These are phyloP conservation scores for Serripes groenlandicus DNA, from an alignment of 2,888 invertebrate genomes.

Conservation along the genomic window DNA sequence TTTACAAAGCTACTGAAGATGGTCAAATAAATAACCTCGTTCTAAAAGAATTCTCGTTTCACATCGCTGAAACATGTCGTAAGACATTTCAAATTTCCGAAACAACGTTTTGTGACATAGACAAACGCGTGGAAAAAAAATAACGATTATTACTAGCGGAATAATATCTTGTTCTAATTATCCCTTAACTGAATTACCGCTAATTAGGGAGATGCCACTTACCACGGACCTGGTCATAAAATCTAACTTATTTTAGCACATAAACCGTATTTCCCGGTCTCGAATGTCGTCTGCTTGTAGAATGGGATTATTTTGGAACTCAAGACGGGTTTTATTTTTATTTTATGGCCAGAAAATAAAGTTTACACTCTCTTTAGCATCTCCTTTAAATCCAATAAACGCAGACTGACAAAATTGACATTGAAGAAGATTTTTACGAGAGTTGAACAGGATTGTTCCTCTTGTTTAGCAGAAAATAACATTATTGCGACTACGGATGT, in stretches of 20 bases:
- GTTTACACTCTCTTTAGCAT: constrained; percentile 57
- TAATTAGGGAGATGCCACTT: constrained; percentile 46
- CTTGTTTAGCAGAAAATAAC: too few species aligned
- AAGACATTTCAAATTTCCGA: neutral
- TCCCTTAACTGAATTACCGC: constrained; percentile 47
- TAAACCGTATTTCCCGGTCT: constrained; percentile 45
- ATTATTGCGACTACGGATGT: too few species aligned
- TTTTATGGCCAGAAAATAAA: constrained; percentile 63
- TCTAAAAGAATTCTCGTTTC: too few species aligned
- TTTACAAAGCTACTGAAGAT: too few species aligned
- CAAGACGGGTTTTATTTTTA: constrained; percentile 62
- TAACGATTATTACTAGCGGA: constrained; percentile 5
- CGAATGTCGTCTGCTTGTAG: constrained; percentile 17
- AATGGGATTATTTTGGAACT: constrained; percentile 24
- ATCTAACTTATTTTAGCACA: constrained; percentile 52
- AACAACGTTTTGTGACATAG: neutral
- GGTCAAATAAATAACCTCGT: too few species aligned
- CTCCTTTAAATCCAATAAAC: constrained; percentile 50
- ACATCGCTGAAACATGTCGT: too few species aligned
- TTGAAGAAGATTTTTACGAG: constrained; percentile 10
- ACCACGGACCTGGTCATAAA: constrained; percentile 37
- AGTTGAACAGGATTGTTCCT: constrained; percentile 6
- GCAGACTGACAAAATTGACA: constrained; percentile 17
- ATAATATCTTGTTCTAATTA: constrained; percentile 39
- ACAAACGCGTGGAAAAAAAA: neutral